phyloP scores from a whole-genome alignment of 2,888 invertebrate genomes.

The Lepidochitona cinerea region DNA sequence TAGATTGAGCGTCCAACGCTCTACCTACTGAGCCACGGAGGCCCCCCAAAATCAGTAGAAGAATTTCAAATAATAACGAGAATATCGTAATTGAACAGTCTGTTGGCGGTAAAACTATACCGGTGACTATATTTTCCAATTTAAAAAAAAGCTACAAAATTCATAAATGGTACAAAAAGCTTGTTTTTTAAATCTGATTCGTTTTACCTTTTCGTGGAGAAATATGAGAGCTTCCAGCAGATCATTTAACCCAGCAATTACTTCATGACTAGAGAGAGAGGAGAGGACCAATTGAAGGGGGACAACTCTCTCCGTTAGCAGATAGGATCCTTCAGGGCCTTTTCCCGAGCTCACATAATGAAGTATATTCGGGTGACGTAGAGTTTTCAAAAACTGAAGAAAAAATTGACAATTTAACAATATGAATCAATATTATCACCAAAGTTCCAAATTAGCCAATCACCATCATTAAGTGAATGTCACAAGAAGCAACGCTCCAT shows the following conservation, averaged over 20 bases:
- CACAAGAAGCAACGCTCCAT: not conserved
- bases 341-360: slow-evolving; percentile 87
- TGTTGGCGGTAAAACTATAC: too few species aligned
- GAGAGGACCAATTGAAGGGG: slow-evolving; percentile 80
- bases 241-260: slow-evolving; percentile 87
- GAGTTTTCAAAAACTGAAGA: slow-evolving; percentile 85
- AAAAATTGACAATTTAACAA: slow-evolving; percentile 18
- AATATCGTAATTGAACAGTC: too few species aligned
- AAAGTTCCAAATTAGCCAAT: not conserved
- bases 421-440: not conserved
- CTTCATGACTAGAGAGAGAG: slow-evolving; percentile 82
- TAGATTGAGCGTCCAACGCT: too few species aligned
- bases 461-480: not conserved
- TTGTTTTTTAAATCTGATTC: not conserved
- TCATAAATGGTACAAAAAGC: not conserved
- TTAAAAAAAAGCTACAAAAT: too few species aligned
- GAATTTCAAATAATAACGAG: too few species aligned
- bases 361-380: slow-evolving; percentile 89
- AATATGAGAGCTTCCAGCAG: slow-evolving; percentile 86
- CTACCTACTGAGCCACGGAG: too few species aligned
- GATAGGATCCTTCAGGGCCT: slow-evolving; percentile 79
- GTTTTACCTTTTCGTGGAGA: slow-evolving; percentile 81
- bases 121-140: too few species aligned
- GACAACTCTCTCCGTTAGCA: slow-evolving; percentile 86
- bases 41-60: too few species aligned